Evolutionary conservation across 2,888 invertebrate genomes (phyloP).

Genomic region (Beris morrisii): DNA sequence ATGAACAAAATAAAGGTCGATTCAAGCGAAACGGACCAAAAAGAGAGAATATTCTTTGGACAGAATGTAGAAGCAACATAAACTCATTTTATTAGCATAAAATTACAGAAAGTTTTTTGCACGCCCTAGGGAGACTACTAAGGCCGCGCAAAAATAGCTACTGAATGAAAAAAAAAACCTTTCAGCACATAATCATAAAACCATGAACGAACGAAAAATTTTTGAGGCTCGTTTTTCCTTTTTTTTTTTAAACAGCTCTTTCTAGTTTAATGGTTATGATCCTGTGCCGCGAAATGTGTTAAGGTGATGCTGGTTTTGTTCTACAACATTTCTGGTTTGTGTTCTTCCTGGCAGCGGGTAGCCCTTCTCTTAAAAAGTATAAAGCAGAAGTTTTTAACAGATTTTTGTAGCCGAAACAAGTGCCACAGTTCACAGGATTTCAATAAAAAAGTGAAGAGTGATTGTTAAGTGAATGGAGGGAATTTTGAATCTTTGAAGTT

Average conservation of each 20-base stretch:
- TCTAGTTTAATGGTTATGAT: slow-evolving; percentile 18
- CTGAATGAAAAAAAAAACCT: slow-evolving; percentile 10
- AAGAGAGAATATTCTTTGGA: neutral
- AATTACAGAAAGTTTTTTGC: slow-evolving; percentile 25
- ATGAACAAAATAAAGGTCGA: neutral
- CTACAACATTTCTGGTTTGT: neutral
- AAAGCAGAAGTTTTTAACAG: too few relatives aligned
- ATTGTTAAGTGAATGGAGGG: too few relatives aligned
- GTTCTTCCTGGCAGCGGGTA: neutral
- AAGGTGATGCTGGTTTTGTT: slow-evolving; percentile 3
- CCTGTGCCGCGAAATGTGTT: slow-evolving; percentile 2
- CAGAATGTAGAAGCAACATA: slow-evolving; percentile 22
- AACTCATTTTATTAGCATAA: slow-evolving; percentile 31
- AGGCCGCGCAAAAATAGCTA: slow-evolving; percentile 15
- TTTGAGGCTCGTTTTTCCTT: neutral
- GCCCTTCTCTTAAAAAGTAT: too few relatives aligned
- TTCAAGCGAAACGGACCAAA: too few relatives aligned
- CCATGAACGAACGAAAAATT: slow-evolving; percentile 15
- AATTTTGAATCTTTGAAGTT: too few relatives aligned
- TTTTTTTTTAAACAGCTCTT: slow-evolving; percentile 11
- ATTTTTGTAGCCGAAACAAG: slow-evolving; percentile 14
- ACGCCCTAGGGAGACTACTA: neutral
- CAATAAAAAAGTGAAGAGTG: neutral
- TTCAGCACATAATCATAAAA: slow-evolving; percentile 30
- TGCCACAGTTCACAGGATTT: slow-evolving; percentile 3